Conservation (phyloP, 1,140 invertebrate genomes). For the Hycleus cichorii region DNA sequence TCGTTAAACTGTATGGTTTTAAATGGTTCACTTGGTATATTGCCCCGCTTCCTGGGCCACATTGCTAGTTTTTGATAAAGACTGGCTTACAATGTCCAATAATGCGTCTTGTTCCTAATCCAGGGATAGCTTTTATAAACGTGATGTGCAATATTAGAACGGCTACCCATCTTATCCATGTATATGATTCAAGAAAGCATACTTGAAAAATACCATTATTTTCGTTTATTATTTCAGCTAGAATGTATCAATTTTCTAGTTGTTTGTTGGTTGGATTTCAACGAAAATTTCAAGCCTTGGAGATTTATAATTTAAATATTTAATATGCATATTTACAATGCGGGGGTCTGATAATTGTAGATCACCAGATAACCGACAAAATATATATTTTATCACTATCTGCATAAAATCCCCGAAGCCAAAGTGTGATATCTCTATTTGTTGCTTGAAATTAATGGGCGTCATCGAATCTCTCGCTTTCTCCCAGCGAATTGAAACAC, state of each 20-base stretch:
- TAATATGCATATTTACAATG: constrained; percentile 4
- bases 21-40: too few species aligned
- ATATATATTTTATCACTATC: constrained; percentile 11
- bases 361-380: constrained; percentile 2
- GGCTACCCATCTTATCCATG: constrained; percentile 29
- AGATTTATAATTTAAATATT: constrained; percentile 2
- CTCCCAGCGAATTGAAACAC: too few species aligned
- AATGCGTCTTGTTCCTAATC: constrained; percentile 32
- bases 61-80: constrained; percentile 3
- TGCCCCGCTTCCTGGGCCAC: too few species aligned
- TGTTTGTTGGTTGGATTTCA: too few species aligned
- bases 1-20: too few species aligned
- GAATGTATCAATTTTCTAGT: too few species aligned
- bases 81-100: constrained; percentile 35
- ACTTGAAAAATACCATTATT: too few species aligned
- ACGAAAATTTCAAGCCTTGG: too few species aligned
- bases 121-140: constrained; percentile 22
- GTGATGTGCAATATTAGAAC: constrained; percentile 23
- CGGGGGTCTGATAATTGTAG: constrained; percentile 10
- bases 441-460: constrained; percentile 16
- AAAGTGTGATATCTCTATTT: constrained; percentile 16
- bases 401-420: constrained; percentile 6
- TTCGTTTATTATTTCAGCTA: too few species aligned
- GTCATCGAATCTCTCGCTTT: constrained; percentile 4
- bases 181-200: constrained; percentile 5